Evolutionary conservation across 2,888 invertebrate species (phyloP).

Genomic region (Carterocephalus palaemon): DNA sequence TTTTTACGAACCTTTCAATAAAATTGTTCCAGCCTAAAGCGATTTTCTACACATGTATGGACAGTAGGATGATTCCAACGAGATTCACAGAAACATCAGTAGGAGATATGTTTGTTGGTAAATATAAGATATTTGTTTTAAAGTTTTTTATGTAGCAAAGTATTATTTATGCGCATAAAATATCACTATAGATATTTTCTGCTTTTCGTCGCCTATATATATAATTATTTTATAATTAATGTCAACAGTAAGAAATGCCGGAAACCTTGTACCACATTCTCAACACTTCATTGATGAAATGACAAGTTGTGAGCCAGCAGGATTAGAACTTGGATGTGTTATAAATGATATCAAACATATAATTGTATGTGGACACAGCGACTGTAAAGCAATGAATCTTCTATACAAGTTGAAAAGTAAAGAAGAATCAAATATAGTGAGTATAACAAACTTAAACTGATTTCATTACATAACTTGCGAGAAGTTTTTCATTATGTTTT

Average conservation of each 20-base stretch:
- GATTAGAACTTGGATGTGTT: conserved; percentile 95
- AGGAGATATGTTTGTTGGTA: conserved; percentile 98
- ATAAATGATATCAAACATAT: conserved; percentile 94
- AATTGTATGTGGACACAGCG: conserved; percentile 98
- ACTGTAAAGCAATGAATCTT: conserved; percentile 98
- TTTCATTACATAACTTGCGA: background rate
- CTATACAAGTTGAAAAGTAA: conserved; percentile 89
- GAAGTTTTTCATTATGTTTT: background rate
- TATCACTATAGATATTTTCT: conserved; percentile 1
- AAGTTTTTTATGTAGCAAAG: background rate
- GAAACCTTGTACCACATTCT: conserved; percentile 95
- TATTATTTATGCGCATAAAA: background rate
- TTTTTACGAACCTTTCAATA: too few species aligned
- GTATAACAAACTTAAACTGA: conserved; percentile 30
- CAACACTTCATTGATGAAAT: conserved; percentile 91
- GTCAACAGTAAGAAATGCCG: conserved; percentile 93
- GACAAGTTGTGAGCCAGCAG: conserved; percentile 96
- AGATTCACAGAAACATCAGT: conserved; percentile 96
- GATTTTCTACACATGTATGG: conserved; percentile 98
- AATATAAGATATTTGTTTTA: too few species aligned
- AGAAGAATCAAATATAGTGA: conserved; percentile 81
- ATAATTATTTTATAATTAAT: conserved; percentile 9
- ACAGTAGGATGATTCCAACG: conserved; percentile 97
- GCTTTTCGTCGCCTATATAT: too few species aligned
- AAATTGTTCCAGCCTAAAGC: conserved; percentile 88